Evolutionary conservation across 64 coral and sea anemone species (phyloP).

Genomic region (Montipora efflorescens): DNA sequence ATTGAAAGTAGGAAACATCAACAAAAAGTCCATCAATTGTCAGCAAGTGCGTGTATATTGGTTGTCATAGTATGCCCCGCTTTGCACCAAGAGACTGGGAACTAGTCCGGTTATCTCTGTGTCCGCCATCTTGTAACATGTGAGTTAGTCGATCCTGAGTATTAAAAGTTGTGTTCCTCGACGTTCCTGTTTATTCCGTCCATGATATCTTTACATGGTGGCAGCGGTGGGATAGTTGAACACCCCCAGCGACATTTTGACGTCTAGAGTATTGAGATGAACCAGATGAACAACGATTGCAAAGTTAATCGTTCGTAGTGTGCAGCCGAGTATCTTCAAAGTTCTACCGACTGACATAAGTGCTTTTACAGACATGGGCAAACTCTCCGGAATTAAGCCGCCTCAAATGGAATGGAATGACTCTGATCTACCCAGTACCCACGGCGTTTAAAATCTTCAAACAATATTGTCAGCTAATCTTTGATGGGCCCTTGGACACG

Average conservation of each 20-base stretch:
- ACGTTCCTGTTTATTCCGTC: too few species aligned
- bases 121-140: too few species aligned
- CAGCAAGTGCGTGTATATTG: too few species aligned
- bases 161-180: too few species aligned
- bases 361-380: background rate
- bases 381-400: background rate
- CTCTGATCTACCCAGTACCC: background rate
- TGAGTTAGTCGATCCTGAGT: too few species aligned
- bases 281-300: slow-evolving; percentile 14
- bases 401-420: slow-evolving; percentile 14
- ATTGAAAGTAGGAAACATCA: too few species aligned
- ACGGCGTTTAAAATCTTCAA: background rate
- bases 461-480: background rate
- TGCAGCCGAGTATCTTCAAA: background rate
- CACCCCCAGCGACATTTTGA: background rate
- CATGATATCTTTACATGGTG: background rate
- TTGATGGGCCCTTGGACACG: background rate
- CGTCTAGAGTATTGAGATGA: background rate
- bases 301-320: background rate
- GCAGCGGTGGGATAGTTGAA: background rate
- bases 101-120: too few species aligned
- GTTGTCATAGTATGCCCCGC: too few species aligned
- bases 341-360: background rate
- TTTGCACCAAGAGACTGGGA: too few species aligned
- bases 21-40: too few species aligned